Evolutionary conservation across 2,797 vertebrate species (phyloP).

Genomic region (Pangasius macronema): DNA sequence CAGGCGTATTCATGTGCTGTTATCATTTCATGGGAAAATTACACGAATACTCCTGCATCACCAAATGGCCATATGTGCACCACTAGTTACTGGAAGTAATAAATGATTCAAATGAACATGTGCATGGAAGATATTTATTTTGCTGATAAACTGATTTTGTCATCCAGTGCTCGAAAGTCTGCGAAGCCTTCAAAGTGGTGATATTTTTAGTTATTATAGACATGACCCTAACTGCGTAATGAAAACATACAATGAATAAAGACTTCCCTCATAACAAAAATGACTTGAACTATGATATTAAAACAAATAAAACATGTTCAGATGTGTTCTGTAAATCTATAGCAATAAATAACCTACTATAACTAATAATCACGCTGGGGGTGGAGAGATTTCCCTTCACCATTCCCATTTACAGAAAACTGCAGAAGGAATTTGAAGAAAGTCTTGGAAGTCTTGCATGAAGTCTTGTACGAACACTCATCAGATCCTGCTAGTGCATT

Average conservation of each 20-base stretch:
- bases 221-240: not conserved
- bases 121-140: not conserved
- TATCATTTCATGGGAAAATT: conserved; percentile 42
- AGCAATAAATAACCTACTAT: not conserved
- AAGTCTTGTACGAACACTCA: no score
- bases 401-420: not conserved
- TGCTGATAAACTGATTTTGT: conserved; percentile 18
- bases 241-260: not conserved
- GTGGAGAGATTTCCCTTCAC: not conserved
- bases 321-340: not conserved
- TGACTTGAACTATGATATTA: not conserved
- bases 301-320: not conserved
- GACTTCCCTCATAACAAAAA: not conserved
- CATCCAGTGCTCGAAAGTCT: not conserved
- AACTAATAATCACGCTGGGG: not conserved
- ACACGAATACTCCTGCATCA: conserved; percentile 34
- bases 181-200: not conserved
- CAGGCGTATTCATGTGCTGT: conserved; percentile 46
- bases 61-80: conserved; percentile 14
- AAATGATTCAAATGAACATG: not conserved
- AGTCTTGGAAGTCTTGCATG: not conserved
- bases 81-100: conserved; percentile 29
- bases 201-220: not conserved
- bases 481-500: not conserved
- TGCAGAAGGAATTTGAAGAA: not conserved